These are phyloP conservation scores for Muntiacus reevesi DNA, from an alignment of 2,113 vertebrate genomes.

Conservation along the genomic window DNA sequence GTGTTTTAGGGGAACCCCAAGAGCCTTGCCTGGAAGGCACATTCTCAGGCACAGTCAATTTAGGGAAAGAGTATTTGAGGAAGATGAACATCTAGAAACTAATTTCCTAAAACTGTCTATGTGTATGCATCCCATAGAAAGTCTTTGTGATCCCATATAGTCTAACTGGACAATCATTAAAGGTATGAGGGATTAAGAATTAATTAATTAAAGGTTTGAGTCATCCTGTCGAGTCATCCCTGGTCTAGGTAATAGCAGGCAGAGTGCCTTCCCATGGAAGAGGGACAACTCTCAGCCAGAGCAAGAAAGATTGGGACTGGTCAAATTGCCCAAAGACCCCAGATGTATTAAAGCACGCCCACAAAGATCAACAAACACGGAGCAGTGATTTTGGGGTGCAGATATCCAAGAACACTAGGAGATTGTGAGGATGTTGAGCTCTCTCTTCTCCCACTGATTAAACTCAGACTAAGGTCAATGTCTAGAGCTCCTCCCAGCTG, in stretches of 20 bases:
- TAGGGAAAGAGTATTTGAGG: background rate
- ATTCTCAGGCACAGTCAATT: slow-evolving; percentile 15
- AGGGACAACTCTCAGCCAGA: background rate
- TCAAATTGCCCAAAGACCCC: background rate
- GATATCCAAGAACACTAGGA: background rate
- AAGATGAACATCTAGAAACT: background rate
- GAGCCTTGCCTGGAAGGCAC: background rate
- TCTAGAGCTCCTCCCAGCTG: background rate
- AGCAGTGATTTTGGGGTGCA: background rate
- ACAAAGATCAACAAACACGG: background rate
- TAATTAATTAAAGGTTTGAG: background rate
- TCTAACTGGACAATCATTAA: background rate
- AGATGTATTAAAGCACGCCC: background rate
- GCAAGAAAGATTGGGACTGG: background rate
- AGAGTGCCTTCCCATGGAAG: background rate
- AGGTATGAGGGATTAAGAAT: background rate
- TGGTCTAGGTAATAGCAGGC: background rate
- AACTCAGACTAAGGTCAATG: background rate
- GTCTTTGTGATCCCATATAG: background rate
- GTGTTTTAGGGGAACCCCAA: slow-evolving; percentile 40
- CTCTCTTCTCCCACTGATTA: background rate
- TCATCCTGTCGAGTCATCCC: background rate
- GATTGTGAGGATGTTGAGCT: background rate
- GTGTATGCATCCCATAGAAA: background rate
- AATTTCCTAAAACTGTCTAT: background rate